Conservation (phyloP, 2,113 vertebrate genomes). For the Coptodon rendalli region DNA sequence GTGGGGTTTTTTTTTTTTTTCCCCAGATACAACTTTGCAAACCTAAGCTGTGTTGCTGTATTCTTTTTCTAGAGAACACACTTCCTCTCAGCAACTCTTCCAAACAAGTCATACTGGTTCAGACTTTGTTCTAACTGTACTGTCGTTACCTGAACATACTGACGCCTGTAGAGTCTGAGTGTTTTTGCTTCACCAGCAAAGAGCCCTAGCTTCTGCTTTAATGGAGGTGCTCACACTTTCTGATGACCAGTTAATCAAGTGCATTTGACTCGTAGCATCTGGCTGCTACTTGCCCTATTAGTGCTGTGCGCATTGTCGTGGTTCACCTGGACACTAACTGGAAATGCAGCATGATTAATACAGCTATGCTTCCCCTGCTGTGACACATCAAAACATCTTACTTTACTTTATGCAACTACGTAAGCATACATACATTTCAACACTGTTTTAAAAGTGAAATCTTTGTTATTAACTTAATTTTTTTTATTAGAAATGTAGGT, state of each 20-base stretch:
- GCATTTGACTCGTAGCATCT: not conserved
- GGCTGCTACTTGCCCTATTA: not conserved
- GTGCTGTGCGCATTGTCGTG: not conserved
- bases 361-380: not conserved
- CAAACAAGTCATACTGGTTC: not conserved
- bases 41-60: not conserved
- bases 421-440: not conserved
- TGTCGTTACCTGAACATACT: not conserved
- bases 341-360: not conserved
- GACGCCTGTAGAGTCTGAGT: not conserved
- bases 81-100: not conserved
- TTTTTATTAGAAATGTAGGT: not conserved
- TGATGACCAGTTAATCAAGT: not conserved
- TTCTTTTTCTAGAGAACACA: not conserved
- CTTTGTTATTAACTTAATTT: not conserved
- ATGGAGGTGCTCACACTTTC: not conserved
- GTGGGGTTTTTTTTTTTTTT: rapidly evolving
- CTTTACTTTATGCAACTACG: not conserved
- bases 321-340: not conserved
- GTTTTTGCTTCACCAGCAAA: not conserved
- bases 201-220: not conserved
- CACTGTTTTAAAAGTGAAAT: not conserved
- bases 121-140: not conserved
- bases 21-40: not conserved
- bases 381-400: not conserved